phyloP scores from a whole-genome alignment of 2,888 invertebrate species.

The Hanleya hanleyi region DNA sequence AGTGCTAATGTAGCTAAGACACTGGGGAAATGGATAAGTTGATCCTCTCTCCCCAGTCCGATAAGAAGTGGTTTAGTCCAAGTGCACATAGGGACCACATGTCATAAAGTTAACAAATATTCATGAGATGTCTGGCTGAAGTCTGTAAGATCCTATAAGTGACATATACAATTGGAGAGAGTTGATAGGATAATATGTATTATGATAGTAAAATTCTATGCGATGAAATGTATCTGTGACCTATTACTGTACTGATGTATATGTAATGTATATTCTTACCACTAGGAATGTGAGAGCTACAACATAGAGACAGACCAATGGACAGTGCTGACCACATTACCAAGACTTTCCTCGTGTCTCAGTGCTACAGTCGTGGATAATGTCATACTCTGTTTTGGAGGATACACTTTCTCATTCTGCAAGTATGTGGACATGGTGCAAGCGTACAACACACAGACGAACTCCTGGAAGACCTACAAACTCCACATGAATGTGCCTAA shows the following conservation, averaged over 20 bases:
- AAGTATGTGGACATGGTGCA: not conserved
- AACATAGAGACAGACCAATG: conserved; percentile 40
- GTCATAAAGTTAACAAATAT: too few relatives aligned
- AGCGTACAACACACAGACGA: not conserved
- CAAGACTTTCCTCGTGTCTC: conserved; percentile 3
- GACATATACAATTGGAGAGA: too few relatives aligned
- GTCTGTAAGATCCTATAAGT: too few relatives aligned
- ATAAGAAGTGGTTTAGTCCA: too few relatives aligned
- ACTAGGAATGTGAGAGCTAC: conserved; percentile 43
- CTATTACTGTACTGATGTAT: conserved; percentile 34
- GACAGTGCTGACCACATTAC: conserved; percentile 24
- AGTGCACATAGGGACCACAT: too few relatives aligned
- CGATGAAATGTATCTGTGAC: too few relatives aligned
- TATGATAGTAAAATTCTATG: too few relatives aligned
- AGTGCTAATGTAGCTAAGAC: too few relatives aligned
- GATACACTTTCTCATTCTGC: conserved; percentile 22
- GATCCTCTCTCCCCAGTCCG: too few relatives aligned
- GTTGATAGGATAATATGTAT: too few relatives aligned
- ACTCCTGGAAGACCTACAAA: not conserved
- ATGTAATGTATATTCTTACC: not conserved
- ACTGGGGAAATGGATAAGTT: too few relatives aligned
- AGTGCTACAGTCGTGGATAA: conserved; percentile 11
- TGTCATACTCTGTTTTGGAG: conserved; percentile 24
- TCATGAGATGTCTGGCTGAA: too few relatives aligned
- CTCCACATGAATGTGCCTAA: not conserved